Percentiles rank a stretch among this genome's conserved stretches.
Evolutionary conservation across 2,113 vertebrate species (phyloP).

Genomic region (Vidua macroura): DNA sequence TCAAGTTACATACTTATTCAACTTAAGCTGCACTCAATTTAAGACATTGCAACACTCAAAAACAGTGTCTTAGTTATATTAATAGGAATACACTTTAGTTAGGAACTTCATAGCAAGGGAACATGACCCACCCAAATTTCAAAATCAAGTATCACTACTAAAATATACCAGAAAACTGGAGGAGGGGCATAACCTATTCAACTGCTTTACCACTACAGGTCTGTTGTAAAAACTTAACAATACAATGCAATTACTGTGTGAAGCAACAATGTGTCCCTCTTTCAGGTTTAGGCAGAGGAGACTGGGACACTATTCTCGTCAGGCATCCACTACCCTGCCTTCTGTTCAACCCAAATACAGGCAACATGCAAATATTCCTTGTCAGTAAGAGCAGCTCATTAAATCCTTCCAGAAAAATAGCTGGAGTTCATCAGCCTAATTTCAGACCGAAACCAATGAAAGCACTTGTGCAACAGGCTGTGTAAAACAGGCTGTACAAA

Average conservation of each 20-base stretch:
- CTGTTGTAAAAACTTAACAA: neutral
- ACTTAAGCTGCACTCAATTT: neutral
- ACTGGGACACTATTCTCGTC: neutral
- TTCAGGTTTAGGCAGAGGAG: neutral
- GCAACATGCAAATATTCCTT: neutral
- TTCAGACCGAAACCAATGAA: neutral
- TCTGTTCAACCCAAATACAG: neutral
- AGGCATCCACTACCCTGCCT: neutral
- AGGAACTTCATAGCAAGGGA: neutral
- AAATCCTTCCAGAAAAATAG: neutral
- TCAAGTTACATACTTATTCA: neutral
- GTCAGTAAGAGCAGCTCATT: neutral
- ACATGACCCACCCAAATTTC: neutral
- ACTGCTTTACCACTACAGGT: neutral
- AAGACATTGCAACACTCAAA: neutral
- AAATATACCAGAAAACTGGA: neutral
- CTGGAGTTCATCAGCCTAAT: neutral
- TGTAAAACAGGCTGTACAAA: neutral
- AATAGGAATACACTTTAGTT: neutral
- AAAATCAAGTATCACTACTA: neutral
- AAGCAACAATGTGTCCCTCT: neutral
- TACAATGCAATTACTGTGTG: neutral
- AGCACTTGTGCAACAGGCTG: neutral
- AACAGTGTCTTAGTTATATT: neutral
- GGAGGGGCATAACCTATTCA: neutral